Percentiles rank a stretch among this genome's conserved stretches.
Evolutionary conservation across 2,797 vertebrate species (phyloP).

Genomic region (Enteromius thamalakanensis): DNA sequence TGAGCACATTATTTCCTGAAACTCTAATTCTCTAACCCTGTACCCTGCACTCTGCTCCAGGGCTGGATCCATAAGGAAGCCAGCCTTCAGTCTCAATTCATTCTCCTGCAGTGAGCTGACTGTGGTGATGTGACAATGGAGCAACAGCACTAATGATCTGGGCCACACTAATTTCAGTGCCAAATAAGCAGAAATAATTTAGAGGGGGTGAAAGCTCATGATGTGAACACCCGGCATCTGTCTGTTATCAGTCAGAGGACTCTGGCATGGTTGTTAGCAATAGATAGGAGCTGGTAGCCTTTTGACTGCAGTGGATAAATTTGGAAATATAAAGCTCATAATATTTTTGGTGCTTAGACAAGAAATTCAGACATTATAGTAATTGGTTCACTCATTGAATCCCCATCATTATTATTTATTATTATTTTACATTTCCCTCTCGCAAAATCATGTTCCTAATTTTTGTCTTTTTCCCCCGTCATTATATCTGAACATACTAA

Average conservation of each 20-base stretch:
- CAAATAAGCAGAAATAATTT: conserved; percentile 38
- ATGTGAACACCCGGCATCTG: conserved; percentile 15
- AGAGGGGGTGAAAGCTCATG: conserved; percentile 12
- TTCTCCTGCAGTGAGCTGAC: neutral
- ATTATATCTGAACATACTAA: neutral
- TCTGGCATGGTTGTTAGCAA: conserved; percentile 1
- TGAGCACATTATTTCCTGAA: conserved; percentile 21
- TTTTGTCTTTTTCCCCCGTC: neutral
- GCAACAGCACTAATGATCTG: conserved; percentile 14
- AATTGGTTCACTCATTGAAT: neutral
- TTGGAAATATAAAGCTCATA: neutral
- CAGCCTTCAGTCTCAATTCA: neutral
- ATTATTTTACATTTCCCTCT: neutral
- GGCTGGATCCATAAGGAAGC: neutral
- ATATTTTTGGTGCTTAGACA: neutral
- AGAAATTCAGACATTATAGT: neutral
- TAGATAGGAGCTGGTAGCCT: neutral
- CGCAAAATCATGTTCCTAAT: neutral
- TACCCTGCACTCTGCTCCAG: neutral
- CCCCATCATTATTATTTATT: neutral
- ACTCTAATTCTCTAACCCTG: conserved; percentile 12
- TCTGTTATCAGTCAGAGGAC: conserved; percentile 7
- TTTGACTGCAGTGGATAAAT: neutral
- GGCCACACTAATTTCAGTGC: neutral
- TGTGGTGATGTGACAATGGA: conserved; percentile 26